Base-by-base conservation (phyloP, 2,888 invertebrate species). In the Danaus chrysippus region DNA sequence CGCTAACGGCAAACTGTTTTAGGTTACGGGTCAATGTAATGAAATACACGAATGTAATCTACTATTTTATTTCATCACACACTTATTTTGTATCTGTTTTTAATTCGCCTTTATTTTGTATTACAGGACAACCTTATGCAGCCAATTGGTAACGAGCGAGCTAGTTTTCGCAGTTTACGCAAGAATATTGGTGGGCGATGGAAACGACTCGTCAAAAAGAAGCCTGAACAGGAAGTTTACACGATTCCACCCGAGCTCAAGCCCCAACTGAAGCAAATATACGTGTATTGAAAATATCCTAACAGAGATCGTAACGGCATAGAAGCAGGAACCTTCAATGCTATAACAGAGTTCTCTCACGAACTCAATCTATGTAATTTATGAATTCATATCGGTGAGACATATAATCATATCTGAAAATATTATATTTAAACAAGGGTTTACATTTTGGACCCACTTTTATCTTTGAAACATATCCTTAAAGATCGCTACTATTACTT, bases 111-210 rank as follows among this genome's bases (percentile, higher is more conserved):
- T 61, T 58, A 63, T 71, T 82, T 80, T 71, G 72, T 73, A 79
- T 94, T 94, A 59, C 92, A 96, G 96, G 95, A 96, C 91, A 93
- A 94, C 86, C 92, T 95, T 83, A 94, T 95, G 92, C 94, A 95
- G 91, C 92, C 92, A 67, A 91, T 92, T 71, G 93, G 93, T 74
- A 94, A 93, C 77, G 95, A 95, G 82, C 92, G 94, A 82, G 93
- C 94, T 75, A 95, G 95, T 77, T 95, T 96, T 84, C 94, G 95
- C 84, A 96, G 95, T 82, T 94, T 96, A 87, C 94, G 95, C 74
- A 96, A 96, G 85, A 96, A 96, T 84, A 93, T 96, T 76, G 95
- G 96, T 77, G 96, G 96, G 77, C 94, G 95, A 81, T 96, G 96
- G 94, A 94, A 95, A 86, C 94, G 96, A 79, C 92, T 96, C 76